These are phyloP conservation scores for Silurus glanis DNA, from an alignment of 2,113 vertebrate species.

Conservation along the genomic window DNA sequence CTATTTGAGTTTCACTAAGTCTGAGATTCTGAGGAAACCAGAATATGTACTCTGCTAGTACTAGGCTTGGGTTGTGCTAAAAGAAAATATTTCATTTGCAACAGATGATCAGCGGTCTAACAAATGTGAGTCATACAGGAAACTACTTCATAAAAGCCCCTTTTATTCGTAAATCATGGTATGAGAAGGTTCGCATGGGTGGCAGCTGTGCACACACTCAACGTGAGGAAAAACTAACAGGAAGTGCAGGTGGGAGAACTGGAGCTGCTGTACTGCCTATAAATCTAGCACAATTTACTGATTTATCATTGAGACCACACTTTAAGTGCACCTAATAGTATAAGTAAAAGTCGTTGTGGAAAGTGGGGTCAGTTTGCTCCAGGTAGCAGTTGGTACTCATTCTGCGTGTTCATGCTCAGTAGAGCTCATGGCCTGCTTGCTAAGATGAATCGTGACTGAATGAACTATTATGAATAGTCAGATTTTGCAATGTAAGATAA, in stretches of 20 bases:
- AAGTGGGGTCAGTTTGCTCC: not conserved
- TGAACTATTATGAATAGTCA: not conserved
- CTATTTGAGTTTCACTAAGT: too few relatives aligned
- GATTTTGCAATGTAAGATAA: not conserved
- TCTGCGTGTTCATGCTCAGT: not conserved
- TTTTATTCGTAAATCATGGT: not conserved
- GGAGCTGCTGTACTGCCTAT: not conserved
- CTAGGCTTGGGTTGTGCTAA: not conserved
- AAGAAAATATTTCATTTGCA: not conserved
- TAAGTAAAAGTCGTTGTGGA: not conserved
- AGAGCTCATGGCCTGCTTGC: not conserved
- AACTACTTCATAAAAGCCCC: not conserved
- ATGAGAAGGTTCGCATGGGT: not conserved
- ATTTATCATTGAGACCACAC: too few relatives aligned
- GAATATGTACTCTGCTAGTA: not conserved
- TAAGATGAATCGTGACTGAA: not conserved
- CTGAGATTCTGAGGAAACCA: not conserved
- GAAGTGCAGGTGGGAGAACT: not conserved
- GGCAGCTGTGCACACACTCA: constrained; percentile 8
- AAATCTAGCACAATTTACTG: not conserved
- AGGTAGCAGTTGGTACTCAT: not conserved
- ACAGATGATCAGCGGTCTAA: not conserved
- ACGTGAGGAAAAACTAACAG: not conserved
- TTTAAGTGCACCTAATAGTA: not conserved
- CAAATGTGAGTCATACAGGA: not conserved